These are phyloP conservation scores for Drosophila diplacantha DNA, from an alignment of 2,888 invertebrate species.

Conservation along the genomic window DNA sequence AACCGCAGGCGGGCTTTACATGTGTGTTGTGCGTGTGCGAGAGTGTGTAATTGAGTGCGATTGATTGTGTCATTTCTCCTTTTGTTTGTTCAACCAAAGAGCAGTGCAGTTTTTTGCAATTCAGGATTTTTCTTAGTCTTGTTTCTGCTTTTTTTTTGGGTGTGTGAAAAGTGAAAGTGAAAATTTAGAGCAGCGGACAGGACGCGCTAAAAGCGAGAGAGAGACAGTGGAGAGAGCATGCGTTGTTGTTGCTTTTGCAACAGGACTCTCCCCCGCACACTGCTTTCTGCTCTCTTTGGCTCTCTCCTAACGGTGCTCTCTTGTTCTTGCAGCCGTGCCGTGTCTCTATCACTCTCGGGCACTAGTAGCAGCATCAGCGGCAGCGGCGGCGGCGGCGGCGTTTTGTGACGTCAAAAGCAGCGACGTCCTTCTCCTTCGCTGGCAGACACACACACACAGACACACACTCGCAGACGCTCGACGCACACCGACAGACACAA, in stretches of 20 bases:
- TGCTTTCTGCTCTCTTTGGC: background rate
- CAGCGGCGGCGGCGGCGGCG: slow-evolving; percentile 42
- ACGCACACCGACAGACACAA: slow-evolving; percentile 30
- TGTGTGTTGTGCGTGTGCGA: slow-evolving; percentile 4
- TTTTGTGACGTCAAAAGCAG: slow-evolving; percentile 60
- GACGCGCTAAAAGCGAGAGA: slow-evolving; percentile 29
- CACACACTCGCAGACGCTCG: slow-evolving; percentile 27
- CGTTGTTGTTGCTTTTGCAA: slow-evolving; percentile 31
- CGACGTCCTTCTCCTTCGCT: slow-evolving; percentile 40
- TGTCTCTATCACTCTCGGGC: slow-evolving; percentile 14
- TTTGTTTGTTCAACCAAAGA: slow-evolving; percentile 3
- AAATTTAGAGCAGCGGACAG: slow-evolving; percentile 66
- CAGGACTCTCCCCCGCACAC: slow-evolving; percentile 30
- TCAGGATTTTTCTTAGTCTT: slow-evolving; percentile 23
- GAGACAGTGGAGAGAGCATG: slow-evolving; percentile 39
- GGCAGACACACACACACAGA: slow-evolving; percentile 41
- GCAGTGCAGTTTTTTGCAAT: slow-evolving; percentile 13
- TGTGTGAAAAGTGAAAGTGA: slow-evolving; percentile 77
- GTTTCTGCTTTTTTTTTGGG: slow-evolving; percentile 61
- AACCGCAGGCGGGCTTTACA: slow-evolving; percentile 18
- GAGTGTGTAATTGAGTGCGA: slow-evolving; percentile 2
- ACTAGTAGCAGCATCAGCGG: slow-evolving; percentile 15
- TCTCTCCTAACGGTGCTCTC: slow-evolving; percentile 10
- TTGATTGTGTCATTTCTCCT: slow-evolving; percentile 8
- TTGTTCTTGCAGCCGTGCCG: slow-evolving; percentile 18